phyloP scores from a whole-genome alignment of 2,797 vertebrate species.

The Poeciliopsis infans region DNA sequence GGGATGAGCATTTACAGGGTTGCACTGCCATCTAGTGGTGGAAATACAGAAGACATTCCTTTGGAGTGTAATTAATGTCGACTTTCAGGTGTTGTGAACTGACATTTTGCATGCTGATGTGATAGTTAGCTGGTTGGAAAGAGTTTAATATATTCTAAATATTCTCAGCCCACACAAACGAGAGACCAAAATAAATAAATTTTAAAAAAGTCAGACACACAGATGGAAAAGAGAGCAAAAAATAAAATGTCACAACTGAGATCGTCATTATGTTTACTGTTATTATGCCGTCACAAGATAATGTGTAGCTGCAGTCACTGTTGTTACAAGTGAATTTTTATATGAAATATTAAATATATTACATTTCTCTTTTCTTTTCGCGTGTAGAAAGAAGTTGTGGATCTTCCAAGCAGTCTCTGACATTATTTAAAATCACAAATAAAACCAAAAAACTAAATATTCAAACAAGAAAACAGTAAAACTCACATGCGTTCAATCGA shows the following conservation, averaged over 20 bases:
- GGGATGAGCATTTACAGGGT: not conserved
- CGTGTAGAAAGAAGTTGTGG: not conserved
- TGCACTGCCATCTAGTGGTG: constrained; percentile 57
- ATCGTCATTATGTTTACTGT: not conserved
- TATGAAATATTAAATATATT: not conserved
- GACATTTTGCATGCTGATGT: not conserved
- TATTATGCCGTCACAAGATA: not conserved
- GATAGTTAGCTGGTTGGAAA: not conserved
- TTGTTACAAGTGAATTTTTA: not conserved
- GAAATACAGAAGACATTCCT: not conserved
- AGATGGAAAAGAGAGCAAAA: not conserved
- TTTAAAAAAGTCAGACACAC: not conserved
- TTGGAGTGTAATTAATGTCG: not conserved
- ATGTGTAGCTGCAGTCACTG: not conserved
- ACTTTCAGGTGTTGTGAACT: not conserved
- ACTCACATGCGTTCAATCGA: not conserved
- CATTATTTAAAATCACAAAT: not conserved
- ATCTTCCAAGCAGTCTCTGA: not conserved
- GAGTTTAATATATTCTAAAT: not conserved
- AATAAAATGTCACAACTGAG: not conserved
- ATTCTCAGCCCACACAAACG: not conserved
- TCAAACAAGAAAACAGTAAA: not conserved
- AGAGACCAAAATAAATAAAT: not conserved
- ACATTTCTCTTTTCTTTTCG: not conserved
- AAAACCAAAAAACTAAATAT: not conserved